phyloP scores from a whole-genome alignment of 2,113 vertebrate genomes.

The Phalacrocorax aristotelis region DNA sequence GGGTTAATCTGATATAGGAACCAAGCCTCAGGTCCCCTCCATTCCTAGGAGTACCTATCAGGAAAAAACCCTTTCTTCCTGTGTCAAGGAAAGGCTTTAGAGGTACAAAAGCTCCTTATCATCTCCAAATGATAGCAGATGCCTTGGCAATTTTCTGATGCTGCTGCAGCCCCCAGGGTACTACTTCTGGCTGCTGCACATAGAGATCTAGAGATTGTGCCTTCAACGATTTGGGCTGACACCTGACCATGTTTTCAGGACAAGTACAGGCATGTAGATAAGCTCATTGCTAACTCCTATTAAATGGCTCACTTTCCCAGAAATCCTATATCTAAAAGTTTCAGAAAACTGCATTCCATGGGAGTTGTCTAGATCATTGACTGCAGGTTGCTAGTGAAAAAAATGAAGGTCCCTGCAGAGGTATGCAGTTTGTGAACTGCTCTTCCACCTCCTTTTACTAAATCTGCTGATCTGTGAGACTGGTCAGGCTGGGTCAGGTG shows the following conservation, averaged over 20 bases:
- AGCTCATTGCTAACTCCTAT: background rate
- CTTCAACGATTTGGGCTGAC: background rate
- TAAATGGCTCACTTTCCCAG: background rate
- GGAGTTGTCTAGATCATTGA: background rate
- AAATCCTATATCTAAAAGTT: background rate
- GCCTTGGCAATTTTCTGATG: background rate
- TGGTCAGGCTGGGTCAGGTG: background rate
- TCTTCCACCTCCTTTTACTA: background rate
- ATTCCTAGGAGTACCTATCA: background rate
- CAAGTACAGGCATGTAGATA: background rate
- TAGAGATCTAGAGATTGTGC: background rate
- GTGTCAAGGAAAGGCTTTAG: background rate
- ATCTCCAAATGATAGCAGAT: background rate
- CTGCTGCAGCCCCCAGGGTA: background rate
- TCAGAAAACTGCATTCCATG: fast-evolving
- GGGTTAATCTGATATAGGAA: background rate
- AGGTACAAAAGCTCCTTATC: slow-evolving; percentile 9
- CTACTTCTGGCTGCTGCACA: background rate
- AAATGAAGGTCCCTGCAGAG: background rate
- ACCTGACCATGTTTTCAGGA: background rate
- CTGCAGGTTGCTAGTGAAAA: background rate
- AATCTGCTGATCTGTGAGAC: background rate
- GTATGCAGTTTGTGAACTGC: background rate
- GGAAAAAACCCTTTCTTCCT: background rate
- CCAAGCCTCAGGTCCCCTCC: background rate